Conservation (phyloP, 2,113 vertebrate species). For the Neogobius melanostomus region DNA sequence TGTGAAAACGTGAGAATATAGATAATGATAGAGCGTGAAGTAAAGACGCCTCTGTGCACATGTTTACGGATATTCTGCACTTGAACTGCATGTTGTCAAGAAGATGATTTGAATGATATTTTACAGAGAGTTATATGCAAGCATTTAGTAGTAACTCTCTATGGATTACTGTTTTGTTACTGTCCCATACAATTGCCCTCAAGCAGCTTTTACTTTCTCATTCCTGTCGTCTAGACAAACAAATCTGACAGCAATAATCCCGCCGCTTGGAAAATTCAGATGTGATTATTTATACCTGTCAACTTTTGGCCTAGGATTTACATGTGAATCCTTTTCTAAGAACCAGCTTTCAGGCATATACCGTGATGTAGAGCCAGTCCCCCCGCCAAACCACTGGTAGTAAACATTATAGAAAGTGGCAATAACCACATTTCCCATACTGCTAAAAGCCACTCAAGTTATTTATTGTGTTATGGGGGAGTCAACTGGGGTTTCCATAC, state of each 20-base stretch:
- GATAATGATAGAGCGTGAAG: conserved; percentile 57
- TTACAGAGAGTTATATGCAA: conserved; percentile 21
- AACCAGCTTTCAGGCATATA: conserved; percentile 35
- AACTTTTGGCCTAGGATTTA: conserved; percentile 37
- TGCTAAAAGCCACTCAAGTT: conserved; percentile 46
- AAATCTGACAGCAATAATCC: conserved; percentile 55
- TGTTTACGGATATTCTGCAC: conserved; percentile 67
- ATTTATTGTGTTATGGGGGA: conserved; percentile 58
- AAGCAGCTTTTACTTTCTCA: conserved; percentile 14
- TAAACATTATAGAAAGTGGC: conserved; percentile 59
- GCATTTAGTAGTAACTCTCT: conserved; percentile 18
- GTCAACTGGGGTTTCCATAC: conserved; percentile 21
- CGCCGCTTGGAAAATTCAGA: conserved; percentile 35
- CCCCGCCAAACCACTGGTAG: conserved; percentile 60
- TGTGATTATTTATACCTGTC: conserved; percentile 61
- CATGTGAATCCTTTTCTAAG: conserved; percentile 56
- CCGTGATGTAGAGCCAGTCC: conserved; percentile 42
- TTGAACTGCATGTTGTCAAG: conserved; percentile 66
- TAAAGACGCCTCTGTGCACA: conserved; percentile 47
- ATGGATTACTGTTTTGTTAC: conserved; percentile 33
- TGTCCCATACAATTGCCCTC: conserved; percentile 41
- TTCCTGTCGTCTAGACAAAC: conserved; percentile 62
- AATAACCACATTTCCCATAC: conserved; percentile 41
- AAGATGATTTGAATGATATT: conserved; percentile 48
- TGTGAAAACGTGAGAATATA: conserved; percentile 42